Evolutionary conservation across 1,140 invertebrate genomes (phyloP).

Genomic region (Drosophila punjabiensis): DNA sequence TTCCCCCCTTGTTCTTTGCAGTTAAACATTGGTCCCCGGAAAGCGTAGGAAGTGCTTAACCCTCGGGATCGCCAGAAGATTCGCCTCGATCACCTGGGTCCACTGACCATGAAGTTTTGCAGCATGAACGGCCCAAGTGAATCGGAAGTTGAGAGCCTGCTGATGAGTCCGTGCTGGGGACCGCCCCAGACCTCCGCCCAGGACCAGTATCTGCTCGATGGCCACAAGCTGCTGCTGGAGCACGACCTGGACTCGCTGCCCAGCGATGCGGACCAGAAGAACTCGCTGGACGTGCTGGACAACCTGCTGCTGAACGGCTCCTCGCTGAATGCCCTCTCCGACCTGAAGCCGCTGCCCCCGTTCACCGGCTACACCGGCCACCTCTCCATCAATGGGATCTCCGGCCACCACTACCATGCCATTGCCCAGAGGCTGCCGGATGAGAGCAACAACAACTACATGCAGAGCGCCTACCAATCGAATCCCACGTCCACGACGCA

Average conservation of each 20-base stretch:
- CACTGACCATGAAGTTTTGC: slow-evolving; percentile 86
- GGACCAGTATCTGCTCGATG: slow-evolving; percentile 84
- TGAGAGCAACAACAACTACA: slow-evolving; percentile 89
- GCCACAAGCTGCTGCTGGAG: slow-evolving; percentile 84
- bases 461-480: slow-evolving; percentile 87
- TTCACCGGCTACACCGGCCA: slow-evolving; percentile 94
- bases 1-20: background rate
- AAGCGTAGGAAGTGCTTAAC: slow-evolving; percentile 15
- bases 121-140: slow-evolving; percentile 86
- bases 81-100: slow-evolving; percentile 60
- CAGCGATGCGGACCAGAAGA: slow-evolving; percentile 86
- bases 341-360: slow-evolving; percentile 94
- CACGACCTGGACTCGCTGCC: slow-evolving; percentile 84
- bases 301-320: slow-evolving; percentile 88
- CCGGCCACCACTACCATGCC: slow-evolving; percentile 94
- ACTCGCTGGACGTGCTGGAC: slow-evolving; percentile 88
- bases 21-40: slow-evolving; percentile 18
- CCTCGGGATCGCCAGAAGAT: slow-evolving; percentile 38
- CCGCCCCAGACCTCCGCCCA: slow-evolving; percentile 81
- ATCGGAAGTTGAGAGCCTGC: slow-evolving; percentile 85
- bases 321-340: slow-evolving; percentile 89
- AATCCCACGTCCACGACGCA: slow-evolving; percentile 77
- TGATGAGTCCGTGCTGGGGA: slow-evolving; percentile 85
- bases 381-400: slow-evolving; percentile 93
- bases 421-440: slow-evolving; percentile 90